Evolutionary conservation across 1,140 invertebrate genomes (phyloP).

Genomic region (Melitaea cinxia): DNA sequence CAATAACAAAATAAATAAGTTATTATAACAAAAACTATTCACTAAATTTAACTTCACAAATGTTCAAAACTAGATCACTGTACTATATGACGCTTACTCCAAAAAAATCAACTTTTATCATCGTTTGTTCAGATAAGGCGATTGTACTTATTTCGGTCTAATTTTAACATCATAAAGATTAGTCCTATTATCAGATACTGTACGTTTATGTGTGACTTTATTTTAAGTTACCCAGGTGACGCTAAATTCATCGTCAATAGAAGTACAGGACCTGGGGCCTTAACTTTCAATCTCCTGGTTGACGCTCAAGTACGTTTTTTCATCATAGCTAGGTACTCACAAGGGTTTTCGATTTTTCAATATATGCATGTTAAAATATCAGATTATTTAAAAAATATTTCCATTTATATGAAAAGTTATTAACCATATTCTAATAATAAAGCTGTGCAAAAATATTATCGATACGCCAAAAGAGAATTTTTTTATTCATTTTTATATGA

Average conservation of each 20-base stretch:
- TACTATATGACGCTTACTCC: conserved; percentile 18
- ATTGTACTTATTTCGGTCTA: conserved; percentile 7
- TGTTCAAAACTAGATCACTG: conserved; percentile 10
- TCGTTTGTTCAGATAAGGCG: conserved; percentile 24
- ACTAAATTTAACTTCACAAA: neutral
- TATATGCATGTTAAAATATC: too few relatives aligned
- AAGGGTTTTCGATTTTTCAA: too few relatives aligned
- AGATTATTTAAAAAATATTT: too few relatives aligned
- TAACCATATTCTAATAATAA: too few relatives aligned
- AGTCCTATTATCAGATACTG: conserved; percentile 4
- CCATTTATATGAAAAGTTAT: too few relatives aligned
- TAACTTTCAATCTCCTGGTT: conserved; percentile 68
- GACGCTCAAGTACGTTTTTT: conserved; percentile 55
- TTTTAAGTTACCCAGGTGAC: conserved; percentile 17
- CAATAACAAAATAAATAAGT: neutral
- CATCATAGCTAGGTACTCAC: too few relatives aligned
- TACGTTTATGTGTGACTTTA: neutral
- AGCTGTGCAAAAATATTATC: too few relatives aligned
- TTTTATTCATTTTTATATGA: too few relatives aligned
- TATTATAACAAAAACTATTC: neutral
- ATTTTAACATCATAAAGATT: conserved; percentile 1
- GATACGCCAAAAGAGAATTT: too few relatives aligned
- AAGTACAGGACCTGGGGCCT: conserved; percentile 72
- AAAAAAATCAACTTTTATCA: conserved; percentile 39
- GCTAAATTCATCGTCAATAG: conserved; percentile 48